Base-by-base conservation (phyloP, 2,113 vertebrate genomes). In the Actenoides hombroni region DNA sequence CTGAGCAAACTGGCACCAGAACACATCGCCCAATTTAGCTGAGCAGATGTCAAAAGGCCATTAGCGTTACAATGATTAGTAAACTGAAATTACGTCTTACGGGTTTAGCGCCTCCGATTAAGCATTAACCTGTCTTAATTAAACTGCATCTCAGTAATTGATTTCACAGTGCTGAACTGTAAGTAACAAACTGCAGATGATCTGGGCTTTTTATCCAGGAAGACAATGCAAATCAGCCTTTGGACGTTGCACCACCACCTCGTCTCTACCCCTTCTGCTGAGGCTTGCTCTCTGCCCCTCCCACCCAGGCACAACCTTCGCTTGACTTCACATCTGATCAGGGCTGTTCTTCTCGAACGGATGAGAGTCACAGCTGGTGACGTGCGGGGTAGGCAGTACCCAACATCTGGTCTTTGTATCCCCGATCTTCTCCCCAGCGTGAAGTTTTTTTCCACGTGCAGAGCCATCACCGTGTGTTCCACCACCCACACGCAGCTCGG, bases 121-220 rank as follows among this genome's bases (percentile, higher is more conserved):
- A 81, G 86, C 53, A 13, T 94, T 96, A 97, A 97, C 97, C 96
- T 97, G 95, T 77, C 90, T 92, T 96, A 96, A 97, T 97, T 97
- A 95, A 90, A 96, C 86, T 81, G 92, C 90, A 54, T 90, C 95
- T 80, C 69, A 8, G 69, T 94, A 97, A 97, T 96, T 96, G 97
- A 97, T 96, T 97, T 71, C 82, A 74, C 67, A 29, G 90, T 59
- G 44, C 83, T 91, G 91, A 94, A 65, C 86, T 92, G 95, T 97
- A 93, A 97, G 95, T 92, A 96, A 96, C 69, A 80, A 86, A 86
- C 21, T 78, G 86, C 88, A 89, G 93, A 93, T 69, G 90, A 92
- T 90, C 57, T 81, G 81, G 3, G 42, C 9, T 24, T 91, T 89
- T 89, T 60, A 92, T 93, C 87, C n/a, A 83, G 21, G 37, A 24